These are phyloP conservation scores for Sparus aurata DNA, from an alignment of 2,797 vertebrate species.

Conservation along the genomic window DNA sequence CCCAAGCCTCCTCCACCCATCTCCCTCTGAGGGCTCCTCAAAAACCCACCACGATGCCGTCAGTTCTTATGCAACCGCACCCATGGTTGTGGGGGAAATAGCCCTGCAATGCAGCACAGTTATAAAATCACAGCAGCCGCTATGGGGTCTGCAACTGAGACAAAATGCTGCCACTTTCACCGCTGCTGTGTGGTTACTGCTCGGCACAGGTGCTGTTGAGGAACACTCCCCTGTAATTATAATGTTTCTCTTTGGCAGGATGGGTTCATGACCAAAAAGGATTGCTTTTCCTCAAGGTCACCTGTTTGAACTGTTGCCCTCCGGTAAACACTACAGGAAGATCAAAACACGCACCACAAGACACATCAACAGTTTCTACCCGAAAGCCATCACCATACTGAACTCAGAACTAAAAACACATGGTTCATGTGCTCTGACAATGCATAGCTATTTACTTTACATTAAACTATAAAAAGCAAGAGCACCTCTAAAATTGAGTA, in stretches of 20 bases:
- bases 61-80: slow-evolving; percentile 60
- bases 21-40: slow-evolving; percentile 24
- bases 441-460: background rate
- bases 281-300: slow-evolving; percentile 12
- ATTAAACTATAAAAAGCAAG: background rate
- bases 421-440: background rate
- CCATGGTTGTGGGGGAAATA: slow-evolving; percentile 44
- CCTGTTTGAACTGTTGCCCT: too few species aligned
- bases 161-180: slow-evolving; percentile 21
- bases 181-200: background rate
- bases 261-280: background rate
- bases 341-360: too few species aligned
- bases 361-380: too few species aligned
- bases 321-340: too few species aligned
- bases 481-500: background rate
- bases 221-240: background rate
- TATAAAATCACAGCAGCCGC: slow-evolving; percentile 61
- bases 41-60: slow-evolving; percentile 34
- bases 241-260: background rate
- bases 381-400: too few species aligned
- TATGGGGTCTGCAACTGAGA: slow-evolving; percentile 48
- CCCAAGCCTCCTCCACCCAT: slow-evolving; percentile 15
- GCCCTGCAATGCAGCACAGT: slow-evolving; percentile 78
- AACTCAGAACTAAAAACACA: too few species aligned
- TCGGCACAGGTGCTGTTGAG: slow-evolving; percentile 2